Base-by-base conservation (phyloP, 2,797 vertebrate species). In the Phalanger gymnotis region DNA sequence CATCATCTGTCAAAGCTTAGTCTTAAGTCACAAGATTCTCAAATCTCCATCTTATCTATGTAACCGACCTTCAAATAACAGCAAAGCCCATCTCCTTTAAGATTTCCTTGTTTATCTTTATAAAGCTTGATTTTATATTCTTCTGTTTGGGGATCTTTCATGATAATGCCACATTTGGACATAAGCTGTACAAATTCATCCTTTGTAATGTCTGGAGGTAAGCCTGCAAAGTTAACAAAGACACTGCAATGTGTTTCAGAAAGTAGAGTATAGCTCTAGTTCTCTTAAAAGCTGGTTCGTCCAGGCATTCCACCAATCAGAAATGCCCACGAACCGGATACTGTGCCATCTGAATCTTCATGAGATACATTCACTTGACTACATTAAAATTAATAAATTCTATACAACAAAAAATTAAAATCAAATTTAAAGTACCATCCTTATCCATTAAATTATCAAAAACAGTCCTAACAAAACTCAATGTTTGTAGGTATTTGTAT, bases 71-170 rank as follows among this genome's bases (percentile, higher is more conserved):
- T 99, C 19, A 99, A 99, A 97, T 99, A 99, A 98, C 99, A 99
- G 98, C 99, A 99, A 94, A 99, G 99, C 10, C 99, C 99, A 25
- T 99, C 99, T 96, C 99, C 99, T 98, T 99, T 99, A 95, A 99
- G 99, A 98, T 99, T 99, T 93, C 99, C 99, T 58, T 99, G 98
- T 96, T 98, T 98, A 98, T 99, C 99, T 98, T 99, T 99, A 98
- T 99, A 99, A 47, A 99, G 99, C 98, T 99, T 99, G 93, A 99
- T 99, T 98, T 99, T 99, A 98, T 99, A 99, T 94, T 99, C 99
- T 95, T 99, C 99, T 0, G 99, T 99, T 90, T 99, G 98, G 96
- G 99, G 99, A 98, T 99, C 99, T 95, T 99, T 98, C 99, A 99
- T 99, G 94, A 99, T 99, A 93, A 99, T 99, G 55, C 99, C 99